Evolutionary conservation across 2,113 vertebrate genomes (phyloP), one percentile per base, ranked within the genome.

Genomic region (Eclectus roratus): DNA sequence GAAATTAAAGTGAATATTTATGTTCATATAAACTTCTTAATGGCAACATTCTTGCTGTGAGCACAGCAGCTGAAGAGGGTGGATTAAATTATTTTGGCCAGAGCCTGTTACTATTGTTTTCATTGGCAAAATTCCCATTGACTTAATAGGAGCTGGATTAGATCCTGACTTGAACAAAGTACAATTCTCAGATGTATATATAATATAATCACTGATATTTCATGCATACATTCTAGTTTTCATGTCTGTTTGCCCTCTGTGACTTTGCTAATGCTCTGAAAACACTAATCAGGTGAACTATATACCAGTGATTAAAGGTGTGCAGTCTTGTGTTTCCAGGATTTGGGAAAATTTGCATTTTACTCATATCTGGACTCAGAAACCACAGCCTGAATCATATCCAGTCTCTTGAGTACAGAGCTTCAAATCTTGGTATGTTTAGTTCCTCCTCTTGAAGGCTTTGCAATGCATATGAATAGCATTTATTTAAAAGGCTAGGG

Each of bases 1-100:
- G 82, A 95, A 96, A 96, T 96, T 97, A 97, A 96, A 95, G 95
- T 82, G 96, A 95, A 94, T 97, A 95, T 97, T 97, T 97, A 97
- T 96, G 91, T 83, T 69, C 83, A 71, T 96, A 92, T 95, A 97
- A 97, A 96, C 74, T 94, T 97, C 95, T 95, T 94, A 96, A 95
- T 91, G 71, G 91, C 78, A 92, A 81, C 60, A 89, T 83, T 72
- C 94, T 94, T 93, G 89, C 96, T 96, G 85, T 91, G 94, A 92
- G 76, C 91, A 90, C 83, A 96, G 88, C 96, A 97, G 89, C 96
- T 95, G 94, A 96, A 95, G 80, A 93, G 91, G 80, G 90, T 92
- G 90, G 94, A 96, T 97, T 96, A 93, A 96, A 96, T 96, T 97
- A 93, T 97, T 96, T 91, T 94, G 93, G 93, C 91, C 93, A 92